phyloP scores from a whole-genome alignment of 2,113 vertebrate species.

The Ciconia maguari region DNA sequence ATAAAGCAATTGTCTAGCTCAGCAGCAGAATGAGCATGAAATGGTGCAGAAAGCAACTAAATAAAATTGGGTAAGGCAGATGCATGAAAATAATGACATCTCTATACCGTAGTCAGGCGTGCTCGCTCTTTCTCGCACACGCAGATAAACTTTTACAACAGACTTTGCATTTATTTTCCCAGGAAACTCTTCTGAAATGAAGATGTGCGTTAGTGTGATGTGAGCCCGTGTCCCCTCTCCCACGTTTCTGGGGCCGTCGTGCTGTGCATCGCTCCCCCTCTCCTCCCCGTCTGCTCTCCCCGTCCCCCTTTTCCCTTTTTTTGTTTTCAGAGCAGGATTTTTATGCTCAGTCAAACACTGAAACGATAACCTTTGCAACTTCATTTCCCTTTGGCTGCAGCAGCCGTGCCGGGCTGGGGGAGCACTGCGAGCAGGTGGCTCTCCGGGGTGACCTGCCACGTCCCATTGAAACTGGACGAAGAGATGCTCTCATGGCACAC shows the following conservation, averaged over 20 bases:
- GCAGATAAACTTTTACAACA: constrained; percentile 41
- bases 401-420: background rate
- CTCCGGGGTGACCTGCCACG: background rate
- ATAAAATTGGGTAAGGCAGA: constrained; percentile 59
- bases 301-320: background rate
- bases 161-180: constrained; percentile 9
- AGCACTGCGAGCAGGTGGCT: background rate
- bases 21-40: constrained; percentile 73
- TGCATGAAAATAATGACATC: constrained; percentile 49
- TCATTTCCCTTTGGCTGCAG: background rate
- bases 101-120: background rate
- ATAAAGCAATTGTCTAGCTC: constrained; percentile 75
- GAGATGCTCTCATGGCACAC: background rate
- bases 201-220: background rate
- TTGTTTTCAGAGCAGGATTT: background rate
- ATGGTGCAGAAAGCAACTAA: constrained; percentile 74
- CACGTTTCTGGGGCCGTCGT: fast-evolving
- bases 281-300: background rate
- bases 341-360: background rate
- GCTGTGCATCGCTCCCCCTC: background rate
- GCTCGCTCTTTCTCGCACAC: background rate
- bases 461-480: fast-evolving
- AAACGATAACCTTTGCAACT: background rate
- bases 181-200: background rate
- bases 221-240: background rate